These are phyloP conservation scores for Operophtera brumata DNA, from an alignment of 2,888 invertebrate species.

Conservation along the genomic window DNA sequence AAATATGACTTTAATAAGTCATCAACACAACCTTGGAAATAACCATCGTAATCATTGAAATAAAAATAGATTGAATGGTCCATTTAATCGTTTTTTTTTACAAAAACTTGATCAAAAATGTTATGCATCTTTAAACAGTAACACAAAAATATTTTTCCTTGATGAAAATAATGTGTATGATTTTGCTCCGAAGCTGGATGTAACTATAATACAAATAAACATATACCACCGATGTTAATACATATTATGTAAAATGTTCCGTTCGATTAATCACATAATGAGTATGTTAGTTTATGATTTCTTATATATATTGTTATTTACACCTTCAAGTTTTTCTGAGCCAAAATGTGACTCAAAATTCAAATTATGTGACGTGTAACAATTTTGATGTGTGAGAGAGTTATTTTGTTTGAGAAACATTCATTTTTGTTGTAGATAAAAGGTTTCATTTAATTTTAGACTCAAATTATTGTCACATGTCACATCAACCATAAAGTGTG, in stretches of 20 bases:
- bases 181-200: constrained; percentile 20
- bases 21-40: too few species aligned
- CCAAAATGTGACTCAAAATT: background rate
- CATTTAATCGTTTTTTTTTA: background rate
- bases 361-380: background rate
- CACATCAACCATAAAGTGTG: background rate
- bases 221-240: constrained; percentile 35
- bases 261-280: constrained; percentile 36
- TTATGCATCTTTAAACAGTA: background rate
- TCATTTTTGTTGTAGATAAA: too few species aligned
- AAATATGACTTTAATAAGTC: too few species aligned
- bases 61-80: too few species aligned
- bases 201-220: constrained; percentile 30
- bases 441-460: background rate
- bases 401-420: too few species aligned
- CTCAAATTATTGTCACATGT: background rate
- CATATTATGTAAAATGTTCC: constrained; percentile 26
- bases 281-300: constrained; percentile 12
- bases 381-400: background rate
- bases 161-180: constrained; percentile 7
- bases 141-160: constrained; percentile 16
- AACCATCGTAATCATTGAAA: too few species aligned
- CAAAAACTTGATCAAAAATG: background rate
- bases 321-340: background rate
- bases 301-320: constrained; percentile 25